Conservation (phyloP, 2,113 vertebrate genomes). For the Danionella cerebrum region DNA sequence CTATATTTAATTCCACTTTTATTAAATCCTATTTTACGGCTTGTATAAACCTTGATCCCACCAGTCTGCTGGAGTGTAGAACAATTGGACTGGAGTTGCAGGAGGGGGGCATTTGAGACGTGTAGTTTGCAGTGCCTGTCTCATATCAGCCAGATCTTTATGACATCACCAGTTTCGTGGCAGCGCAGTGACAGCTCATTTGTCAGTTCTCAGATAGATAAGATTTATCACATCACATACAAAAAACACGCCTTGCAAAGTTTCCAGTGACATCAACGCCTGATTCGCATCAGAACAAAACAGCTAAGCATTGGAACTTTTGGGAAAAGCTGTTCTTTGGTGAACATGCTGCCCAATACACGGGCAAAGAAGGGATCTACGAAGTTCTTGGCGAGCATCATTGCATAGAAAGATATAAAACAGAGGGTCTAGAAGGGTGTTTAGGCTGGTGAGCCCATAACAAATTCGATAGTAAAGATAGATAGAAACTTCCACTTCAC, state of each 20-base stretch:
- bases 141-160: neutral
- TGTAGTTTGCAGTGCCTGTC: neutral
- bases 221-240: neutral
- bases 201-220: constrained; percentile 12
- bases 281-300: neutral
- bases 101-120: neutral
- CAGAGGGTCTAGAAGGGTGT: constrained; percentile 68
- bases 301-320: constrained; percentile 9
- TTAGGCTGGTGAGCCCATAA: constrained; percentile 69
- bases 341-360: constrained; percentile 18
- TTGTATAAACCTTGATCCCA: neutral
- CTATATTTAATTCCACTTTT: no score
- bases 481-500: constrained; percentile 55
- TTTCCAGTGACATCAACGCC: neutral
- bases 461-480: constrained; percentile 65
- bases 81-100: neutral
- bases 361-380: constrained; percentile 56
- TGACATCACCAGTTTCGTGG: neutral
- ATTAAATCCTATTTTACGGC: no score
- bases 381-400: constrained; percentile 59
- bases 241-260: neutral
- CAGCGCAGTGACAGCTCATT: neutral
- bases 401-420: constrained; percentile 70
- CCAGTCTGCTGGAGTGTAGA: neutral
- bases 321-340: constrained; percentile 29